These are phyloP conservation scores for Diorhabda carinulata DNA, from an alignment of 1,140 invertebrate species.

Conservation along the genomic window DNA sequence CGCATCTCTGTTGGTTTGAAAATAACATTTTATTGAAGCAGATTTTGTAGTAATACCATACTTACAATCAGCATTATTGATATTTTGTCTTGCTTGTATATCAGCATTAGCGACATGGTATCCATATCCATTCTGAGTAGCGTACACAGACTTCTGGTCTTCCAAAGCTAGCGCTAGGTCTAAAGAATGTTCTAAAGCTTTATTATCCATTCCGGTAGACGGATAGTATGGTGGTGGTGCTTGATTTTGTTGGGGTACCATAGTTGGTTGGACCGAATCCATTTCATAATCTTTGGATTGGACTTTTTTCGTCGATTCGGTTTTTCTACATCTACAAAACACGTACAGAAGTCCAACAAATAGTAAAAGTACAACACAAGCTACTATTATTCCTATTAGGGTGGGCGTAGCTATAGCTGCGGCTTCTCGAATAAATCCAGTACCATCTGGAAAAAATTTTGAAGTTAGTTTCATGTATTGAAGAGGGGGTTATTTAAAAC, in stretches of 20 bases:
- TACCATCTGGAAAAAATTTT: constrained; percentile 59
- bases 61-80: constrained; percentile 74
- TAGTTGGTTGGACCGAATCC: constrained; percentile 75
- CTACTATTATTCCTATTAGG: constrained; percentile 75
- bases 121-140: constrained; percentile 76
- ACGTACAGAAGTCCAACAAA: constrained; percentile 73
- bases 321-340: constrained; percentile 81
- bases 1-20: neutral
- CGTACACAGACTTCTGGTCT: constrained; percentile 77
- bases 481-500: constrained; percentile 41
- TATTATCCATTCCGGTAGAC: constrained; percentile 82
- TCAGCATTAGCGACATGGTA: constrained; percentile 62
- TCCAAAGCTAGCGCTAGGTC: constrained; percentile 76
- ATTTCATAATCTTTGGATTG: constrained; percentile 85
- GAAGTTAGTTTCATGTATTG: neutral
- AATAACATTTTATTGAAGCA: neutral
- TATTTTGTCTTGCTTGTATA: constrained; percentile 54
- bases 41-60: constrained; percentile 32
- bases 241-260: constrained; percentile 74
- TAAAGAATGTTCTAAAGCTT: constrained; percentile 82
- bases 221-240: constrained; percentile 81
- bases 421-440: constrained; percentile 75
- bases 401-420: constrained; percentile 70
- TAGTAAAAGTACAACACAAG: constrained; percentile 73
- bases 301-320: constrained; percentile 65